Evolutionary conservation across 2,113 vertebrate species (phyloP).

Genomic region (Seriola dumerili): DNA sequence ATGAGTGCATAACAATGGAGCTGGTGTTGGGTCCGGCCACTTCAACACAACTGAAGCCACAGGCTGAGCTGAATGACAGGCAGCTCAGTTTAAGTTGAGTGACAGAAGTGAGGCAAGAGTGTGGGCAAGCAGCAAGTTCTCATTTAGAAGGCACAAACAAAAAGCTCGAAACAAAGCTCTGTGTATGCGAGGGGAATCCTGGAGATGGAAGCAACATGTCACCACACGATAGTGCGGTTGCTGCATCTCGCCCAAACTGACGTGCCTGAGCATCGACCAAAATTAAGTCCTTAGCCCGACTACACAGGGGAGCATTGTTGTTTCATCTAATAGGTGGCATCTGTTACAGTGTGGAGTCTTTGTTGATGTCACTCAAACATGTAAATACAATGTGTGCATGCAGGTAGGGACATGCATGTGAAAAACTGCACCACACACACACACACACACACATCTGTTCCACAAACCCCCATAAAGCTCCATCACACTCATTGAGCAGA

Average conservation of each 20-base stretch:
- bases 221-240: constrained; percentile 29
- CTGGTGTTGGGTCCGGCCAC: not conserved
- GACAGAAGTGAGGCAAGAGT: constrained; percentile 8
- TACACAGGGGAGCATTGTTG: constrained; percentile 39
- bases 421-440: constrained; percentile 22
- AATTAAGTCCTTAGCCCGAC: constrained; percentile 9
- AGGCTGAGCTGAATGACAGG: not conserved
- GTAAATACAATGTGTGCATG: constrained; percentile 28
- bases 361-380: constrained; percentile 31
- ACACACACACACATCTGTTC: constrained; percentile 14
- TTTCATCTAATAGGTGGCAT: constrained; percentile 38
- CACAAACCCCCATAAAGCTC: constrained; percentile 14
- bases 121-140: constrained; percentile 6
- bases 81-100: constrained; percentile 12
- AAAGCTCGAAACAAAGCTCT: constrained; percentile 36
- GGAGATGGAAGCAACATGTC: constrained; percentile 32
- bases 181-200: constrained; percentile 32
- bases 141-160: constrained; percentile 14
- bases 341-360: constrained; percentile 24
- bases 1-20: not conserved
- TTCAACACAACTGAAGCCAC: not conserved
- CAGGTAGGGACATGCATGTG: constrained; percentile 44
- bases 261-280: constrained; percentile 25
- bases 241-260: constrained; percentile 7
- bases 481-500: constrained; percentile 51